Percentiles rank a stretch among this genome's conserved stretches.
Evolutionary conservation across 2,797 vertebrate species (phyloP).

Genomic region (Enteromius thamalakanensis): DNA sequence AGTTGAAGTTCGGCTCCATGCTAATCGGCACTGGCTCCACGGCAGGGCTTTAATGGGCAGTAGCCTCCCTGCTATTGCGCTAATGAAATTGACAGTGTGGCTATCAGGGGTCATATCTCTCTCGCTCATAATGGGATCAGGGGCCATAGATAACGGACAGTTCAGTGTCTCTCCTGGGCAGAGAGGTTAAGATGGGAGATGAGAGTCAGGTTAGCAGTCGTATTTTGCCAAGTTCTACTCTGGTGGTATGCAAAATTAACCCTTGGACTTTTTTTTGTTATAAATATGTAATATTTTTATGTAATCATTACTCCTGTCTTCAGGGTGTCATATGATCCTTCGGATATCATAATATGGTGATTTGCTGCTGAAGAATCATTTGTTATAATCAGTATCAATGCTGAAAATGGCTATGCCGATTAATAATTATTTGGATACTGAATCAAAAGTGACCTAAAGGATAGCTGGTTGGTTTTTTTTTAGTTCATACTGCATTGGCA

Average conservation of each 20-base stretch:
- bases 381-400: not conserved
- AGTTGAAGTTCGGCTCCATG: conserved; percentile 44
- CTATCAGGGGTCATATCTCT: conserved; percentile 35
- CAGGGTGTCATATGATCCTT: not conserved
- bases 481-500: not conserved
- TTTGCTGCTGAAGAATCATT: not conserved
- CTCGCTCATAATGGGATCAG: conserved; percentile 11
- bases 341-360: not conserved
- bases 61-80: conserved; percentile 46
- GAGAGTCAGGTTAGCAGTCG: not conserved
- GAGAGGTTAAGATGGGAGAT: not conserved
- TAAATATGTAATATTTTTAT: not conserved
- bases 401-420: not conserved
- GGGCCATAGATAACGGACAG: not conserved
- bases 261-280: not conserved
- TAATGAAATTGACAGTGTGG: conserved; percentile 53
- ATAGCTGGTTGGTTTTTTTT: not conserved
- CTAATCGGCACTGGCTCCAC: conserved; percentile 27
- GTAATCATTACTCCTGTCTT: no score
- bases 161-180: conserved; percentile 5
- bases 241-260: not conserved
- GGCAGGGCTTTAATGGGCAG: conserved; percentile 46
- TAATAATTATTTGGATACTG: not conserved
- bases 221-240: not conserved
- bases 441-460: not conserved